phyloP scores from a whole-genome alignment of 2,888 invertebrate species.

The Acleris holmiana region DNA sequence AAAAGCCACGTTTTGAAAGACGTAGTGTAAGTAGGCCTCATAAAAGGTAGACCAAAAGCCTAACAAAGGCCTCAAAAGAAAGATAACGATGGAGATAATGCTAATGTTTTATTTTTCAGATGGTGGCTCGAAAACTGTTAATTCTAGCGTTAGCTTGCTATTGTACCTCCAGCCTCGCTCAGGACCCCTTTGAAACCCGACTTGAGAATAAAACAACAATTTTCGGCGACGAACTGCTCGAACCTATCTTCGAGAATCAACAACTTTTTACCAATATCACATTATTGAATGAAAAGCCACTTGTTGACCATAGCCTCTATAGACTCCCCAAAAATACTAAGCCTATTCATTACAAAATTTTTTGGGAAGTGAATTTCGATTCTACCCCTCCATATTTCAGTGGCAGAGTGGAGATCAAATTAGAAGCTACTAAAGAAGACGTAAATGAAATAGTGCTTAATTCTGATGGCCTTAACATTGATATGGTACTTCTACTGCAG shows the following conservation, averaged over 20 bases:
- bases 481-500: not conserved
- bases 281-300: not conserved
- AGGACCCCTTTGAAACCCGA: not conserved
- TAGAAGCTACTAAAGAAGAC: not conserved
- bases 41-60: no score
- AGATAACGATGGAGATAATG: no score
- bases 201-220: not conserved
- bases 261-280: no score
- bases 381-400: not conserved
- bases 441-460: not conserved
- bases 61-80: no score
- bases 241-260: not conserved
- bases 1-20: no score
- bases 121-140: conserved; percentile 57
- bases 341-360: not conserved
- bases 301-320: not conserved
- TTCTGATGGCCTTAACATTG: not conserved
- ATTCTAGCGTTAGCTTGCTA: conserved; percentile 47
- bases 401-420: not conserved
- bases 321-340: not conserved
- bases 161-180: not conserved
- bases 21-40: no score
- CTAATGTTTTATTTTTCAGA: conserved; percentile 48
- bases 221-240: not conserved
- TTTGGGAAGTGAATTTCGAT: not conserved